Base-by-base conservation (phyloP, 2,888 invertebrate genomes). In the Timema podura region DNA sequence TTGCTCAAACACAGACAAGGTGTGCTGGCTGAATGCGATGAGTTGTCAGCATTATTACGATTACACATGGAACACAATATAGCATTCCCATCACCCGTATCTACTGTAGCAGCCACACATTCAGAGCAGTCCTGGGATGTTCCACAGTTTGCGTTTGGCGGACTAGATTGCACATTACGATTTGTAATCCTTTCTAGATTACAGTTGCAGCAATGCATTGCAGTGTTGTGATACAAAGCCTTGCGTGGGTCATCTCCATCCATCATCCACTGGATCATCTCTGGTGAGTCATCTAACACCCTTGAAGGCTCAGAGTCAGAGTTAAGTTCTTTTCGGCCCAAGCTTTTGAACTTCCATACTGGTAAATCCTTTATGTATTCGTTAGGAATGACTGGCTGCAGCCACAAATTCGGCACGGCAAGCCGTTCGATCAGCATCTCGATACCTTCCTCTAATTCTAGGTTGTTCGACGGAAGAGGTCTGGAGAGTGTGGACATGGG, bases 291-390 rank as follows among this genome's bases (percentile, higher is more conserved):
- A 30, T 69, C 68, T 30, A 30, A 30, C 30, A 30, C 30, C 30
- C 30, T 30, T 30, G 30, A 30, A 30, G 16, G 13, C 13, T 30
- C 30, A 30, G 30, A 30, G 30, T 30, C 3, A 1, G 3, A 44
- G 48, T 64, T 30, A 30, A 3, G 30, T 49, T 57, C 16, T 48
- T 46, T 45, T 7, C 48, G 64, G 15, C 49, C 44, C 16, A 16
- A 11, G 7, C 48, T 64, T 68, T 74, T 74, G 69, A 78, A 80
- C 49, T 77, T 77, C 83, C 84, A 85, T 5, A 81, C 78, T 5
- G 83, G 84, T 30, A 85, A 77, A 64, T 81, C 77, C 67, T 82
- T 80, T 45, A 85, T 80, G 74, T 84, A 85, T 68, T 83, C 83
- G 48, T 76, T 77, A 3, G 82, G 79, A 65, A 82, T 78, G 46